phyloP scores from a whole-genome alignment of 2,888 invertebrate genomes.

The Acrobasis consociella region DNA sequence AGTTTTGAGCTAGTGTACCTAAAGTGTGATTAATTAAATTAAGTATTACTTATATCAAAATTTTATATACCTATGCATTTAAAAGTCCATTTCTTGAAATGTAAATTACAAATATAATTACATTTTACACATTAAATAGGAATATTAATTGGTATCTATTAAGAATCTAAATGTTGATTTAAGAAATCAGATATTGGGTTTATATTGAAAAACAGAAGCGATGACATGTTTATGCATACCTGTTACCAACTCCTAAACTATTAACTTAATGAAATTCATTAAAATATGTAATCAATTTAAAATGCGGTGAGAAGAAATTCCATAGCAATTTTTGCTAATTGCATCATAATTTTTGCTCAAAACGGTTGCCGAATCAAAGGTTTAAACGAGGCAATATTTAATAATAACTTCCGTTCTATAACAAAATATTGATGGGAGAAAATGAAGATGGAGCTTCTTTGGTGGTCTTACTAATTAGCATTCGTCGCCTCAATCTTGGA shows the following conservation, averaged over 20 bases:
- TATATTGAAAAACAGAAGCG: conserved; percentile 2
- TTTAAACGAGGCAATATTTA: conserved; percentile 28
- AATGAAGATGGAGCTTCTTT: conserved; percentile 49
- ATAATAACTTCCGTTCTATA: conserved; percentile 40
- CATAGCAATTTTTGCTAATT: conserved; percentile 10
- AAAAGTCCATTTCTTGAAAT: no score
- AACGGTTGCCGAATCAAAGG: conserved; percentile 9
- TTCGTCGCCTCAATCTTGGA: conserved; percentile 52
- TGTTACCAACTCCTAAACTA: not conserved
- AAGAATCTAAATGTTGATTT: not conserved
- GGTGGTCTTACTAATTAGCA: conserved; percentile 76
- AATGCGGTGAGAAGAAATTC: conserved; percentile 13
- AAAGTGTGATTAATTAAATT: no score
- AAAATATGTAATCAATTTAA: conserved; percentile 11
- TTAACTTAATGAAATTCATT: conserved; percentile 15
- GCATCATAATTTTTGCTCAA: not conserved
- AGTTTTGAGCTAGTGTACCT: no score
- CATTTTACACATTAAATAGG: no score
- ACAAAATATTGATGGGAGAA: conserved; percentile 37
- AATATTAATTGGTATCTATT: not conserved
- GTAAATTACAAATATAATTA: no score
- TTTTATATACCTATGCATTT: no score
- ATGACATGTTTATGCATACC: not conserved
- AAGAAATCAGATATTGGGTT: not conserved
- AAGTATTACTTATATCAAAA: no score